Evolutionary conservation across 2,113 vertebrate species (phyloP).

Genomic region (Heterotis niloticus): DNA sequence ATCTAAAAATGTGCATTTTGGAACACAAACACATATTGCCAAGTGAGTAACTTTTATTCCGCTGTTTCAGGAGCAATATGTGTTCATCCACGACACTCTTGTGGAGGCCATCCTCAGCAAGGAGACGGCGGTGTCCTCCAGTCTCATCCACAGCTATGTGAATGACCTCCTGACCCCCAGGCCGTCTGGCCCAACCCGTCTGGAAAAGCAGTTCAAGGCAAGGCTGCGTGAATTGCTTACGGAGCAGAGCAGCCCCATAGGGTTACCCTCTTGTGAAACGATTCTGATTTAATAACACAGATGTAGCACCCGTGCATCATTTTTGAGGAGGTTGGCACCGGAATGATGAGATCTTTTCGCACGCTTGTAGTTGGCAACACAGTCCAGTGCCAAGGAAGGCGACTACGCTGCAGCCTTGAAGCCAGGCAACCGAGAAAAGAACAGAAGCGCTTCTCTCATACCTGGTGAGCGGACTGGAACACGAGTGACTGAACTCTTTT

Average conservation of each 20-base stretch:
- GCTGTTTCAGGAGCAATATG: conserved; percentile 81
- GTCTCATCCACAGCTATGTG: conserved; percentile 82
- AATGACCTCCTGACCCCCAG: conserved; percentile 85
- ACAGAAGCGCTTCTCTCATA: conserved; percentile 84
- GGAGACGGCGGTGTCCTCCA: conserved; percentile 81
- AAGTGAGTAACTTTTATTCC: no score
- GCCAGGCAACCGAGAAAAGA: conserved; percentile 84
- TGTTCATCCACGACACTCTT: conserved; percentile 90
- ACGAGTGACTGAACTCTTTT: not conserved
- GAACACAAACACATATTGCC: not conserved
- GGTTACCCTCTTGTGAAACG: not conserved
- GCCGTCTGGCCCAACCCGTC: conserved; percentile 77
- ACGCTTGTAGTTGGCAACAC: conserved; percentile 77
- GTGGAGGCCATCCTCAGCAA: conserved; percentile 87
- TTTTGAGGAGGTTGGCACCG: no score
- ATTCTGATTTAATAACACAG: not conserved
- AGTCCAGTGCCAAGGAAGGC: conserved; percentile 81
- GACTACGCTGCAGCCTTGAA: conserved; percentile 88
- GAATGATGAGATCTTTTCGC: conserved; percentile 5
- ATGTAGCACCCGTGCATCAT: no score
- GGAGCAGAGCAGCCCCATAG: not conserved
- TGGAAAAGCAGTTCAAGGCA: conserved; percentile 95
- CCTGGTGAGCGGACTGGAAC: conserved; percentile 69
- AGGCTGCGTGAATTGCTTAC: not conserved
- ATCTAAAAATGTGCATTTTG: not conserved